A percentile compares a stretch with the other conserved stretches of the same genome.
Conservation (phyloP, 1,140 invertebrate species). For the Macrosteles quadrilineatus region DNA sequence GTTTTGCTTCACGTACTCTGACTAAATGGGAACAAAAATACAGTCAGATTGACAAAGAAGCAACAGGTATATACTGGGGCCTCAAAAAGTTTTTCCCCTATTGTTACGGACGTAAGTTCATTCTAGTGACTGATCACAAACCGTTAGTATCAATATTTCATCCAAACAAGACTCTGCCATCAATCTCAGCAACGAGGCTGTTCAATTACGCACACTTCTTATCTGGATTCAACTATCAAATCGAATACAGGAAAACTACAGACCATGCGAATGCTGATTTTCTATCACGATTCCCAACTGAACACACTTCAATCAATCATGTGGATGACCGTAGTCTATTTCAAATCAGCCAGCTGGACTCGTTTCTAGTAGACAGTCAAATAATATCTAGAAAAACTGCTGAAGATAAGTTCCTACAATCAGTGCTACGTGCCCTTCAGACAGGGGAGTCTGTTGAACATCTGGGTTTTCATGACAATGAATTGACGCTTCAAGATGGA, state of each 20-base stretch:
- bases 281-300: not conserved
- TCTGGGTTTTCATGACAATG: too few relatives aligned
- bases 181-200: not conserved
- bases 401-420: too few relatives aligned
- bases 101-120: constrained; percentile 11
- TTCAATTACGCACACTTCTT: not conserved
- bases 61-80: constrained; percentile 40
- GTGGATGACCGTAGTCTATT: not conserved
- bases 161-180: not conserved
- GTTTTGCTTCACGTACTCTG: constrained; percentile 52
- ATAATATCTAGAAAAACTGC: too few relatives aligned
- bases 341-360: not conserved
- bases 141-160: not conserved
- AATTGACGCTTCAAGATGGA: too few relatives aligned
- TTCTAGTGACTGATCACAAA: not conserved
- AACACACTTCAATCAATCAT: not conserved
- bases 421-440: too few relatives aligned
- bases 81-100: constrained; percentile 50
- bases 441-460: too few relatives aligned
- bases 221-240: not conserved
- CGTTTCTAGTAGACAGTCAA: not conserved
- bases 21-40: constrained; percentile 45
- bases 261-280: not conserved
- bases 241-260: not conserved
- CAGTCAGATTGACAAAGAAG: constrained; percentile 53